Conservation (phyloP, 2,888 invertebrate species). For the Nomada ferruginata region DNA sequence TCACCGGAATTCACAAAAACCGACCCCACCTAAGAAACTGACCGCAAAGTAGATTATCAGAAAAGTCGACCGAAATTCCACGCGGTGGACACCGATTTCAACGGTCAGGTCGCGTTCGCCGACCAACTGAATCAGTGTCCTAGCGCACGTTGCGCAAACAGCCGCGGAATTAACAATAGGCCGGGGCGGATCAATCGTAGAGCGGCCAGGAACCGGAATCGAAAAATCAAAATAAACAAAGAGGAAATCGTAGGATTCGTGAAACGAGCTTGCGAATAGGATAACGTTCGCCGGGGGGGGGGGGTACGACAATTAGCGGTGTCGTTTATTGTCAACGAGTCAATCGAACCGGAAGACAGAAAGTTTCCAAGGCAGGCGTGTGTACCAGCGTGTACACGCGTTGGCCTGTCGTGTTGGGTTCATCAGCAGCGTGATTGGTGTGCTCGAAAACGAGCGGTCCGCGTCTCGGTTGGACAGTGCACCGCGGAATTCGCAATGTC, state of each 20-base stretch:
- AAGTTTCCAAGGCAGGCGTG: conserved; percentile 43
- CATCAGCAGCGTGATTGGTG: conserved; percentile 63
- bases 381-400: conserved; percentile 27
- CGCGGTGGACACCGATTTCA: background rate
- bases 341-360: conserved; percentile 22
- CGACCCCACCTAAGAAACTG: too few species aligned
- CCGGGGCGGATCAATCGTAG: background rate
- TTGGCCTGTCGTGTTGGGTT: conserved; percentile 44
- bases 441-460: conserved; percentile 20
- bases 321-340: conserved; percentile 59
- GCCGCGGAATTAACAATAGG: conserved; percentile 7
- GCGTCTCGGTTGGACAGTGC: conserved; percentile 27
- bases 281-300: conserved; percentile 15
- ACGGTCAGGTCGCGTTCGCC: conserved; percentile 22
- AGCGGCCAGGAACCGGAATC: background rate
- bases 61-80: background rate
- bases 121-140: conserved; percentile 32
- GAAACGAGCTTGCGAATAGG: conserved; percentile 47
- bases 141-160: conserved; percentile 55
- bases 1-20: too few species aligned
- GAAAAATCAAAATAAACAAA: background rate
- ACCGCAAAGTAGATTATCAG: background rate
- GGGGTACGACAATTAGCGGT: conserved; percentile 64
- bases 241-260: background rate
- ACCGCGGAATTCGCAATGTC: conserved; percentile 56